A percentile compares a stretch with the other conserved stretches of the same genome.
These are phyloP conservation scores for Microplitis mediator DNA, from an alignment of 1,140 invertebrate species.

Conservation along the genomic window DNA sequence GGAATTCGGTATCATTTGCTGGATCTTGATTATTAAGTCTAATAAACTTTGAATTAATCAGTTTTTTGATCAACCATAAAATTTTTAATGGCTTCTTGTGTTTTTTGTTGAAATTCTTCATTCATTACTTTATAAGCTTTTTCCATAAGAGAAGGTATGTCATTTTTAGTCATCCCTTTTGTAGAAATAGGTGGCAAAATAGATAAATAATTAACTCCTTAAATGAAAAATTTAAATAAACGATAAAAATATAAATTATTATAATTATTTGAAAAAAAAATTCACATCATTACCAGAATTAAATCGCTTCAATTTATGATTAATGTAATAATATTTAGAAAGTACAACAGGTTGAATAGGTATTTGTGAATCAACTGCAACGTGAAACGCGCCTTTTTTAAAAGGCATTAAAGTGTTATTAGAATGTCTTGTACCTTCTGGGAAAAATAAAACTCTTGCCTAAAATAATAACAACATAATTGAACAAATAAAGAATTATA, in stretches of 20 bases:
- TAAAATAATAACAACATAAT: conserved; percentile 50
- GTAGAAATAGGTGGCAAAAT: conserved; percentile 76
- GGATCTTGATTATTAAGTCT: too few relatives aligned
- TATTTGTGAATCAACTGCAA: conserved; percentile 81
- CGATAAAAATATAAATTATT: background rate
- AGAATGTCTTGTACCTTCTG: conserved; percentile 77
- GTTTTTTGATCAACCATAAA: conserved; percentile 36
- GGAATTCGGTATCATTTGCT: too few relatives aligned
- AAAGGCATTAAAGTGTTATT: conserved; percentile 75
- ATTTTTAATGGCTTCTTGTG: conserved; percentile 58
- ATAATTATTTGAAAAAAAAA: background rate
- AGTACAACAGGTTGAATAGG: conserved; percentile 89
- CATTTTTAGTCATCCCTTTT: conserved; percentile 66
- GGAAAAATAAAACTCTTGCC: conserved; percentile 77
- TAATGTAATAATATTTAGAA: conserved; percentile 86
- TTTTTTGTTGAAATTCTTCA: conserved; percentile 64
- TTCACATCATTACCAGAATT: conserved; percentile 67
- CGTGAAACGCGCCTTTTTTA: conserved; percentile 94
- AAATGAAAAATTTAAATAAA: conserved; percentile 27
- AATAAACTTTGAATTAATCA: conserved; percentile 26
- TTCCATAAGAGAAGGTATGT: conserved; percentile 71
- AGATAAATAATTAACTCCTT: conserved; percentile 71
- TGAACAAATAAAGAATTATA: too few relatives aligned
- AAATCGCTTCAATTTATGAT: conserved; percentile 74
- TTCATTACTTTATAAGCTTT: conserved; percentile 71